These are phyloP conservation scores for Asteroscopus sphinx DNA, from an alignment of 2,888 invertebrate species.

Conservation along the genomic window DNA sequence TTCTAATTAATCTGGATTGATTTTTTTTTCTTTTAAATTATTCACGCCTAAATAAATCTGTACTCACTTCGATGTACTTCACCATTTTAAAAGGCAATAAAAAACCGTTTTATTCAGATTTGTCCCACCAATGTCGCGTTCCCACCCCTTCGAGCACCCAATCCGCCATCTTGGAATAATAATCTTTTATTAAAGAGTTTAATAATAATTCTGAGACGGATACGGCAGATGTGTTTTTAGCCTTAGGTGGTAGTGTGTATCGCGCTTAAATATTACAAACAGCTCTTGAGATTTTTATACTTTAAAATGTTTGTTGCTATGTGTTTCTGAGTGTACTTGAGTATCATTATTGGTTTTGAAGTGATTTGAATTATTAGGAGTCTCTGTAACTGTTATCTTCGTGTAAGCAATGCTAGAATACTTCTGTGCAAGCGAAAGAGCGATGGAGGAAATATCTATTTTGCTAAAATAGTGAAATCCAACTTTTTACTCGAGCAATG, in stretches of 20 bases:
- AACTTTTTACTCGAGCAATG: too few relatives aligned
- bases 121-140: constrained; percentile 49
- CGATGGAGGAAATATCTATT: too few relatives aligned
- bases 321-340: constrained; percentile 25
- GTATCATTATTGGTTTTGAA: constrained; percentile 16
- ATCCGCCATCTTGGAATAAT: constrained; percentile 82
- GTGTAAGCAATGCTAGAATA: too few relatives aligned
- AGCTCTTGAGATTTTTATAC: constrained; percentile 55
- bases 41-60: too few relatives aligned
- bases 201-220: constrained; percentile 75
- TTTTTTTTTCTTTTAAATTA: too few relatives aligned
- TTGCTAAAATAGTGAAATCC: too few relatives aligned
- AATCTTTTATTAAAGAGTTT: constrained; percentile 79
- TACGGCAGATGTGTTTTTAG: constrained; percentile 61
- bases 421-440: too few relatives aligned
- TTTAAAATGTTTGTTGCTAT: constrained; percentile 35
- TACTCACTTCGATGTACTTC: neutral
- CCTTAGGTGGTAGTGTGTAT: constrained; percentile 60
- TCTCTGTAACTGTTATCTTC: neutral
- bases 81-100: neutral
- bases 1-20: too few relatives aligned
- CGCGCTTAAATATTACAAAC: constrained; percentile 55
- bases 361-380: constrained; percentile 16
- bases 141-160: constrained; percentile 75
- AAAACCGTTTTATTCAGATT: constrained; percentile 35